Evolutionary conservation across 2,113 vertebrate genomes (phyloP).

Genomic region (Thunnus maccoyii): DNA sequence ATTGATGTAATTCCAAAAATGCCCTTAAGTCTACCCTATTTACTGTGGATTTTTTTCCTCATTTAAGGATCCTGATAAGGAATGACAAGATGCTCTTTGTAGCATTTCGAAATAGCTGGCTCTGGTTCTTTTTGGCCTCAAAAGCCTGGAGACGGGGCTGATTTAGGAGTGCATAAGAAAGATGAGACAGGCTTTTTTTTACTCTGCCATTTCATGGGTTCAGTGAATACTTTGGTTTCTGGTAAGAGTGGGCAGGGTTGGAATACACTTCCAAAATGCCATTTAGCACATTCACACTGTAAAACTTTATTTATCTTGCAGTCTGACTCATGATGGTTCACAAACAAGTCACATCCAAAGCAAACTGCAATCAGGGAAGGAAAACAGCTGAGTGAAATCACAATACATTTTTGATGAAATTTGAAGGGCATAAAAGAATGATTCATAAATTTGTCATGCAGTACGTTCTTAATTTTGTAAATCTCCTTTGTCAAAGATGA

Average conservation of each 20-base stretch:
- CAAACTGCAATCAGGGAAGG: slow-evolving; percentile 74
- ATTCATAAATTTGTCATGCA: slow-evolving; percentile 43
- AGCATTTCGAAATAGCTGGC: slow-evolving; percentile 50
- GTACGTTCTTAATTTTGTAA: slow-evolving; percentile 29
- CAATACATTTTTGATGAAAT: slow-evolving; percentile 53
- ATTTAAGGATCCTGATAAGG: slow-evolving; percentile 40
- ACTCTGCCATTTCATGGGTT: slow-evolving; percentile 36
- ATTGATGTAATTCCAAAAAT: slow-evolving; percentile 30
- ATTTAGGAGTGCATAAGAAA: slow-evolving; percentile 50
- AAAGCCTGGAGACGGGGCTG: slow-evolving; percentile 34
- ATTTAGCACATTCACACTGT: slow-evolving; percentile 43
- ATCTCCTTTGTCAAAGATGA: slow-evolving; percentile 5
- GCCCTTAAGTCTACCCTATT: slow-evolving; percentile 26
- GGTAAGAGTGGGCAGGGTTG: slow-evolving; percentile 22
- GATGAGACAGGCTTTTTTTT: slow-evolving; percentile 34
- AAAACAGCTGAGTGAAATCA: slow-evolving; percentile 59
- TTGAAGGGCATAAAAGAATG: slow-evolving; percentile 19
- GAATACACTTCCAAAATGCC: slow-evolving; percentile 32
- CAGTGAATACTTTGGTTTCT: slow-evolving; percentile 52
- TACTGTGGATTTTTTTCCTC: slow-evolving; percentile 10
- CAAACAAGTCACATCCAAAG: slow-evolving; percentile 64
- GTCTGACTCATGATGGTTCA: slow-evolving; percentile 45
- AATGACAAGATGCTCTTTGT: slow-evolving; percentile 47
- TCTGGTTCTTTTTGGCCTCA: slow-evolving; percentile 42
- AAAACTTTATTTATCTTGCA: slow-evolving; percentile 58